Percentiles rank a stretch among this genome's conserved stretches.
These are phyloP conservation scores for Caranx ignobilis DNA, from an alignment of 2,113 vertebrate species.

Conservation along the genomic window DNA sequence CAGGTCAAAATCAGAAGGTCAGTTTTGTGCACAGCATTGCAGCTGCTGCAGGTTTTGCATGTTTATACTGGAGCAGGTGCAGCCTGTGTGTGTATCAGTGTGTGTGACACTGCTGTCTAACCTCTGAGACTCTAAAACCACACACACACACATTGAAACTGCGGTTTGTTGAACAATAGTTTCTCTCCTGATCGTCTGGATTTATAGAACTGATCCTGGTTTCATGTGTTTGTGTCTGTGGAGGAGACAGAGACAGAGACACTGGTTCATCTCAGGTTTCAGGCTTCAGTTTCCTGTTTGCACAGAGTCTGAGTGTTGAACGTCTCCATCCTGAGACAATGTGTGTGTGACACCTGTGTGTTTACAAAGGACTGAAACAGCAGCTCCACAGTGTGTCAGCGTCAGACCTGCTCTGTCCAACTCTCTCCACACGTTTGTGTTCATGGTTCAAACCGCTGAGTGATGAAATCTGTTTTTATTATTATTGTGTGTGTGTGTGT, in stretches of 20 bases:
- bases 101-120: neutral
- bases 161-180: neutral
- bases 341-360: too few relatives aligned
- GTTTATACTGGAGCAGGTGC: neutral
- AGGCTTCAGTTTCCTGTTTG: neutral
- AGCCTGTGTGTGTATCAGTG: neutral
- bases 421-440: neutral
- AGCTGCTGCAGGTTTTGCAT: slow-evolving; percentile 7
- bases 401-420: too few relatives aligned
- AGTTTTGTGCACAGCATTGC: neutral
- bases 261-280: neutral
- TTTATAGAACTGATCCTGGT: neutral
- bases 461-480: neutral
- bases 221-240: neutral
- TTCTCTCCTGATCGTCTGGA: neutral
- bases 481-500: too few relatives aligned
- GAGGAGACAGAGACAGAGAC: neutral
- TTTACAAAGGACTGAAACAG: too few relatives aligned
- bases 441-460: slow-evolving; percentile 5
- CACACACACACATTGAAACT: neutral
- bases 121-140: neutral
- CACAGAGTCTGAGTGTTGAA: neutral
- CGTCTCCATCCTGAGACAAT: neutral
- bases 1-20: slow-evolving; percentile 3
- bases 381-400: too few relatives aligned